Conservation (phyloP, 2,888 invertebrate genomes). For the Chalcosyrphus nemorum region DNA sequence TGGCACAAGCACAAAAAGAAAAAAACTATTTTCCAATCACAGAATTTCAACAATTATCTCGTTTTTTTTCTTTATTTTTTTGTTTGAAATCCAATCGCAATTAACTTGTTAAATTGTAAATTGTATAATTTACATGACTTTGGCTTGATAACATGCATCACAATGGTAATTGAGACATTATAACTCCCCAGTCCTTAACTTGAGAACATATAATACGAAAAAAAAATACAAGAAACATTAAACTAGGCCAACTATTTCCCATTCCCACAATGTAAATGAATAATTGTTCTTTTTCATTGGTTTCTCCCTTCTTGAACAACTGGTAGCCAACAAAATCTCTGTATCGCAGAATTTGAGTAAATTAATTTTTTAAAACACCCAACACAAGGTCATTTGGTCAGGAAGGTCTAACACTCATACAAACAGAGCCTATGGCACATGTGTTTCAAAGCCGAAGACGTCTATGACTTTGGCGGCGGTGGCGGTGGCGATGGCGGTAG, state of each 20-base stretch:
- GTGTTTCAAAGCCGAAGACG: conserved; percentile 35
- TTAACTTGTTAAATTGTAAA: conserved; percentile 68
- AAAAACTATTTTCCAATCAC: conserved; percentile 40
- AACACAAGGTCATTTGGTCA: conserved; percentile 72
- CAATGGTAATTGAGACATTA: conserved; percentile 61
- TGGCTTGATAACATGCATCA: conserved; percentile 63
- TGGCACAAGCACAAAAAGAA: background rate
- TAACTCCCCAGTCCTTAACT: conserved; percentile 15
- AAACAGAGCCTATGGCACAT: conserved; percentile 5
- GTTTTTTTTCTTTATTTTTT: conserved; percentile 9
- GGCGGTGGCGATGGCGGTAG: background rate
- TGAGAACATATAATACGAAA: conserved; percentile 20
- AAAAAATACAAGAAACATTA: conserved; percentile 16
- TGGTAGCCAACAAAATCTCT: conserved; percentile 38
- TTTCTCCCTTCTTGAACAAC: background rate
- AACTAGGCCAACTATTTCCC: conserved; percentile 69
- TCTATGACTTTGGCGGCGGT: conserved; percentile 5
- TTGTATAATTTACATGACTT: conserved; percentile 70
- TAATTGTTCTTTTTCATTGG: conserved; percentile 29
- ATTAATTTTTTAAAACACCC: conserved; percentile 62
- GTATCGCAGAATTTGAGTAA: conserved; percentile 59
- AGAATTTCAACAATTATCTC: conserved; percentile 58
- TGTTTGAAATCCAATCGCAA: conserved; percentile 38
- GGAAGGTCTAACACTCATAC: conserved; percentile 63
- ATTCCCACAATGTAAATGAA: conserved; percentile 25